A percentile compares a stretch with the other conserved stretches of the same genome.
Evolutionary conservation across 2,113 vertebrate genomes (phyloP).

Genomic region (Chaetorhynchus papuensis): DNA sequence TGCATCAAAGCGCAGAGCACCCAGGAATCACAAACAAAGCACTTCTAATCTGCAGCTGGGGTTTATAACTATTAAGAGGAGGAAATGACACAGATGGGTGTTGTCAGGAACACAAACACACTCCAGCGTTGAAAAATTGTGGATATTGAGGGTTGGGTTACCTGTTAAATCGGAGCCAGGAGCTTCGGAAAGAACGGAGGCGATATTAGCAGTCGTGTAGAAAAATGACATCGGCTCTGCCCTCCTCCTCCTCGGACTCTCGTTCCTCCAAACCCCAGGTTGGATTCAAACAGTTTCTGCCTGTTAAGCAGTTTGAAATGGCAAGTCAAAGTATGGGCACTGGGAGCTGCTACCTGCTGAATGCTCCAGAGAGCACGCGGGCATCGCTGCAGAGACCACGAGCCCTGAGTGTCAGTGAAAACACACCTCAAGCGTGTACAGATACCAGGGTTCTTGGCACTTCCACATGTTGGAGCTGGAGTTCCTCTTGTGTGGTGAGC

Average conservation of each 20-base stretch:
- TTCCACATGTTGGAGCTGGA: neutral
- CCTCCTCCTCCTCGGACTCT: neutral
- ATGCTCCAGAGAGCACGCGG: neutral
- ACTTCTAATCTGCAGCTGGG: neutral
- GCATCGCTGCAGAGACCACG: neutral
- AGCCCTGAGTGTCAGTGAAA: neutral
- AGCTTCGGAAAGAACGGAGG: neutral
- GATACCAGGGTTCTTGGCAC: neutral
- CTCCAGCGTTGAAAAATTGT: neutral
- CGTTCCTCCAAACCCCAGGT: neutral
- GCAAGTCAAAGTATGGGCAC: neutral
- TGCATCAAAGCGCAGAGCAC: neutral
- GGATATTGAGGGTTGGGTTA: neutral
- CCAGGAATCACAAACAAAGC: slow-evolving; percentile 8
- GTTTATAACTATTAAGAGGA: neutral
- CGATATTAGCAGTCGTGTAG: neutral
- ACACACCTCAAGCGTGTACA: neutral
- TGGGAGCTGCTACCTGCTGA: neutral
- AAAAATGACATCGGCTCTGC: neutral
- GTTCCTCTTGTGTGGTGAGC: neutral
- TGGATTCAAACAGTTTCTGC: neutral
- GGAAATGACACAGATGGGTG: neutral
- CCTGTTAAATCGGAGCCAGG: neutral
- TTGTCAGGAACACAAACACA: neutral
- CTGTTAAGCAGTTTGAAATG: neutral